Percentiles rank a stretch among this genome's conserved stretches.
These are phyloP conservation scores for Echinometra lucunter DNA, from an alignment of 53 echinoderm and acorn worm species.

Conservation along the genomic window DNA sequence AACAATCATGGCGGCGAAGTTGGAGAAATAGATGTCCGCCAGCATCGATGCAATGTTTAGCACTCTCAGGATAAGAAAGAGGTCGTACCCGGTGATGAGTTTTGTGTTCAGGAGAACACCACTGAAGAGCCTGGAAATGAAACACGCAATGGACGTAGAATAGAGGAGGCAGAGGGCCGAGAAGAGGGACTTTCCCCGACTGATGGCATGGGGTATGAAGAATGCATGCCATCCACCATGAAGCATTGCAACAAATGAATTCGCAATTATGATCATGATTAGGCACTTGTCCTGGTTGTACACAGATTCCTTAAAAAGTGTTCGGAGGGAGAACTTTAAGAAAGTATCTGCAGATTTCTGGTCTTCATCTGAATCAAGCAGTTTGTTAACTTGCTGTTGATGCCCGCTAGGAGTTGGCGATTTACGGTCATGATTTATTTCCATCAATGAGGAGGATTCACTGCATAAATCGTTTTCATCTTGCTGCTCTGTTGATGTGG, in stretches of 20 bases:
- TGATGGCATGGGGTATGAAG: neutral
- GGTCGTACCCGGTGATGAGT: neutral
- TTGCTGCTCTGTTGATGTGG: neutral
- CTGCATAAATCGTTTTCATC: neutral
- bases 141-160: neutral
- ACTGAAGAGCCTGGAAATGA: neutral
- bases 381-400: neutral
- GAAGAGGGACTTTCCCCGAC: neutral
- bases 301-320: neutral
- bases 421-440: neutral
- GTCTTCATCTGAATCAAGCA: neutral
- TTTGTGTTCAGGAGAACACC: neutral
- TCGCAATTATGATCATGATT: neutral
- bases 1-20: neutral
- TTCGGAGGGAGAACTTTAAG: neutral
- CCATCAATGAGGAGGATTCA: neutral
- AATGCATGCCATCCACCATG: constrained; percentile 19
- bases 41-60: neutral
- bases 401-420: neutral
- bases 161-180: neutral
- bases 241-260: neutral
- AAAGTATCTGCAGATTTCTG: neutral
- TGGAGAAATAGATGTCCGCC: neutral
- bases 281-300: constrained; percentile 27
- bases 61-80: neutral